These are phyloP conservation scores for Agrotis clavis DNA, from an alignment of 2,888 invertebrate species.

Conservation along the genomic window DNA sequence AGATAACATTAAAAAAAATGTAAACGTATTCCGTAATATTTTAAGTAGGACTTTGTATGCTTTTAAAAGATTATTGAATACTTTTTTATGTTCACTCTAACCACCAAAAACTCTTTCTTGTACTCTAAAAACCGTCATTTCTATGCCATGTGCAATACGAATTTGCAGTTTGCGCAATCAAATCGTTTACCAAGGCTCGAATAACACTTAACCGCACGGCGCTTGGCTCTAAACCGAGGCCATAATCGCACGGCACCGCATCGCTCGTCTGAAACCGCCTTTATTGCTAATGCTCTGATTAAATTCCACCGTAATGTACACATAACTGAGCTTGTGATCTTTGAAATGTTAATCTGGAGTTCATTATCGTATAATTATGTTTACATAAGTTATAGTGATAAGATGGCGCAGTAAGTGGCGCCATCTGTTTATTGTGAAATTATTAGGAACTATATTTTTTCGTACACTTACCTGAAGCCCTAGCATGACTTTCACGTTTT, in stretches of 20 bases:
- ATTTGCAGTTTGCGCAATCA: constrained; percentile 10
- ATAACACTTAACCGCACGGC: constrained; percentile 26
- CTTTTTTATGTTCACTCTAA: not conserved
- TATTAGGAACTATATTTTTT: too few species aligned
- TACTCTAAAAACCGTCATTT: constrained; percentile 30
- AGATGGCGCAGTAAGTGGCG: too few species aligned
- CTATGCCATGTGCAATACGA: constrained; percentile 28
- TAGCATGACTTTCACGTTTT: too few species aligned
- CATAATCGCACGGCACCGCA: constrained; percentile 37
- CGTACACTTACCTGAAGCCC: too few species aligned
- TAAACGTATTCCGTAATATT: not conserved
- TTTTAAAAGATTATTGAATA: not conserved
- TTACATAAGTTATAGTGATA: not conserved
- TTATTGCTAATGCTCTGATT: constrained; percentile 41
- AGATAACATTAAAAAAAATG: too few species aligned
- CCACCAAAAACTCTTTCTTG: not conserved
- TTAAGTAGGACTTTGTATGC: not conserved
- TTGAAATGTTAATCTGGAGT: constrained; percentile 36
- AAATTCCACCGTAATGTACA: constrained; percentile 23
- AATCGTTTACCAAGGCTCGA: constrained; percentile 23
- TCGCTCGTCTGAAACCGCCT: constrained; percentile 27
- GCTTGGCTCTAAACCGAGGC: constrained; percentile 4
- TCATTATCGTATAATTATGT: constrained; percentile 18
- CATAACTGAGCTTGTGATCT: constrained; percentile 26
- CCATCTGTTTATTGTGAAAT: too few species aligned